These are phyloP conservation scores for Drosophila trapezifrons DNA, from an alignment of 1,140 invertebrate genomes.

Conservation along the genomic window DNA sequence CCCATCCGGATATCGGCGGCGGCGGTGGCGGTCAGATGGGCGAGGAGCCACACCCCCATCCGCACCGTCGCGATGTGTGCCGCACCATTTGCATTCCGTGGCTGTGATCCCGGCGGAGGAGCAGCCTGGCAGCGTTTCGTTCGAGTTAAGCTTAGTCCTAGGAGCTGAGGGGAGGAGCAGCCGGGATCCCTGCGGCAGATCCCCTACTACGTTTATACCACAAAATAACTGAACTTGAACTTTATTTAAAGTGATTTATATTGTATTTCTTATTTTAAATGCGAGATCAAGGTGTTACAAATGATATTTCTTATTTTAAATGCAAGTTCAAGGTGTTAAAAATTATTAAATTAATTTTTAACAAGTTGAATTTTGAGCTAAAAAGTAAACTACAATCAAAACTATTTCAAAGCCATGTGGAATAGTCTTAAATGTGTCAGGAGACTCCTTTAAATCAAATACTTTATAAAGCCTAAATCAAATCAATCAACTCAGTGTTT, in stretches of 20 bases:
- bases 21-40: conserved; percentile 69
- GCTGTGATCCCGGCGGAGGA: conserved; percentile 51
- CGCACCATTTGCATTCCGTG: conserved; percentile 81
- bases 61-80: conserved; percentile 71
- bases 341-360: not conserved
- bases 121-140: conserved; percentile 7
- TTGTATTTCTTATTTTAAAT: too few relatives aligned
- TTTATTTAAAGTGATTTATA: too few relatives aligned
- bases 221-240: not conserved
- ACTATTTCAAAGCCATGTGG: conserved; percentile 12
- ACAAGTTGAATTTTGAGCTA: not conserved
- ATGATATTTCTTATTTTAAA: too few relatives aligned
- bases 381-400: not conserved
- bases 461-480: not conserved
- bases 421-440: not conserved
- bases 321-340: not conserved
- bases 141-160: not conserved
- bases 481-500: too few relatives aligned
- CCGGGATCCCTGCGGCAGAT: not conserved
- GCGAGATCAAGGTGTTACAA: too few relatives aligned
- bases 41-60: conserved; percentile 68
- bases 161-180: too few relatives aligned
- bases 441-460: not conserved
- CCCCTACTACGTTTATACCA: not conserved
- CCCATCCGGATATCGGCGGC: conserved; percentile 22